Evolutionary conservation across 1,140 invertebrate species (phyloP).

Genomic region (Adoxophyes honmai): DNA sequence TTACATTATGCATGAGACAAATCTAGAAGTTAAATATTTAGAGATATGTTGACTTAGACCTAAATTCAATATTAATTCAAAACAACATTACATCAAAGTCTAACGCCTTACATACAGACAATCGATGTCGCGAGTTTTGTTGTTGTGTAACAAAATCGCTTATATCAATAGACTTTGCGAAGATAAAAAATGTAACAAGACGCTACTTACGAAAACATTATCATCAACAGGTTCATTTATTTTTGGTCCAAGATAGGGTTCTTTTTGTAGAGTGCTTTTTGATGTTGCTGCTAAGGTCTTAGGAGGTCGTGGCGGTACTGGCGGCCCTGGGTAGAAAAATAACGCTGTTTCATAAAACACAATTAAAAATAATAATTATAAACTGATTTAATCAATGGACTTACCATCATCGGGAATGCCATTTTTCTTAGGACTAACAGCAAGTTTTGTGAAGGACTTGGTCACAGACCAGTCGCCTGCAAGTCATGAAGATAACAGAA

Average conservation of each 20-base stretch:
- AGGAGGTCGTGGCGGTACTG: constrained; percentile 85
- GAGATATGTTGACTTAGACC: too few relatives aligned
- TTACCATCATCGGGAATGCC: constrained; percentile 39
- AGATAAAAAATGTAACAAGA: constrained; percentile 10
- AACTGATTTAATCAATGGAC: background rate
- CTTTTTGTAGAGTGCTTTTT: constrained; percentile 34
- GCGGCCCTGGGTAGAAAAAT: constrained; percentile 46
- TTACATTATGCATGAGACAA: too few relatives aligned
- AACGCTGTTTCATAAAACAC: constrained; percentile 15
- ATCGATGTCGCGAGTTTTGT: too few relatives aligned
- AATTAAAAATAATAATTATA: background rate
- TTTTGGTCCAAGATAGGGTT: constrained; percentile 38
- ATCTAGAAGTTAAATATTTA: too few relatives aligned
- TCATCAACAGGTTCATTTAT: constrained; percentile 68
- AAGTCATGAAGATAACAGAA: constrained; percentile 19
- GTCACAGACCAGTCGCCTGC: constrained; percentile 45
- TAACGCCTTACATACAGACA: too few relatives aligned
- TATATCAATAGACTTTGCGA: too few relatives aligned
- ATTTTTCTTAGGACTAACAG: constrained; percentile 31
- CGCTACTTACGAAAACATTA: constrained; percentile 67
- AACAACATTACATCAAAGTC: too few relatives aligned
- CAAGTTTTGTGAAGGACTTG: constrained; percentile 50
- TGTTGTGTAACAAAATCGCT: too few relatives aligned
- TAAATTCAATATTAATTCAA: too few relatives aligned
- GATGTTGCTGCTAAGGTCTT: constrained; percentile 78